Evolutionary conservation across 2,888 invertebrate genomes (phyloP).

Genomic region (Yponomeuta sedellus): DNA sequence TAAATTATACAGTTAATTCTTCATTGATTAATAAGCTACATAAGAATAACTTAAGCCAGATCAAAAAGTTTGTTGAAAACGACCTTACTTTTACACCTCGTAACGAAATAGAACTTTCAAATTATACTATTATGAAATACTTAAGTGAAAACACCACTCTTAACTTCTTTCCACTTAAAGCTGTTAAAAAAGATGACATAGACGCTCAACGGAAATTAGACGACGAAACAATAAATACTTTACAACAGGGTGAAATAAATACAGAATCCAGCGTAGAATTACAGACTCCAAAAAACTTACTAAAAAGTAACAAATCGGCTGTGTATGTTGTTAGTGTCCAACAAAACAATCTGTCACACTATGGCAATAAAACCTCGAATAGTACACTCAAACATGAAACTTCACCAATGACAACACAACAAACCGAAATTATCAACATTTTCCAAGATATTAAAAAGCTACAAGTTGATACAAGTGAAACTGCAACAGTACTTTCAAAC

Average conservation of each 20-base stretch:
- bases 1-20: background rate
- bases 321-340: too few species aligned
- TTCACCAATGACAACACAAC: too few species aligned
- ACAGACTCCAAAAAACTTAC: background rate
- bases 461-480: too few species aligned
- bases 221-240: background rate
- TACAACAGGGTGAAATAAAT: background rate
- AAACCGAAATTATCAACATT: too few species aligned
- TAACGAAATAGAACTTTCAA: background rate
- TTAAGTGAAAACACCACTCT: background rate
- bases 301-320: background rate
- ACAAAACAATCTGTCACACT: too few species aligned
- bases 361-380: too few species aligned
- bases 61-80: background rate
- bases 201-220: background rate
- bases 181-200: background rate
- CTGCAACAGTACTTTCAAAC: too few species aligned
- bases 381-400: too few species aligned
- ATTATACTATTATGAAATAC: background rate
- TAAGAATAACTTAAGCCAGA: background rate
- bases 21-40: background rate
- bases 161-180: background rate
- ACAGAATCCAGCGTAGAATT: background rate
- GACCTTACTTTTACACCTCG: background rate
- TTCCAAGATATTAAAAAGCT: too few species aligned